These are phyloP conservation scores for Halesus radiatus DNA, from an alignment of 1,140 invertebrate species.

Conservation along the genomic window DNA sequence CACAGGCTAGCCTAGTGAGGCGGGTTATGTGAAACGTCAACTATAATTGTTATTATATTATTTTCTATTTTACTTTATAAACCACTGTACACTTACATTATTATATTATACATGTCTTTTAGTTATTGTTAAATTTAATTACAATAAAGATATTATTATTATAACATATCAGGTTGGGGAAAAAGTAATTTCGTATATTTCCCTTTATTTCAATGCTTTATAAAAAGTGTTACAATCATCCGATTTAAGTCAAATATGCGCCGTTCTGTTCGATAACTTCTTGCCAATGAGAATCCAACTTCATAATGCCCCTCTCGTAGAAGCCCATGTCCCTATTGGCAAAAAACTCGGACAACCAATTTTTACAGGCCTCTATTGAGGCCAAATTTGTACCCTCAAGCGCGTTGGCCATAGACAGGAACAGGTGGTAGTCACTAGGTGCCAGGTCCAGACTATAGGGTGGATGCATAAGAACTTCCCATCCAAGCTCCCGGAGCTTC, in stretches of 20 bases:
- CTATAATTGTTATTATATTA: too few species aligned
- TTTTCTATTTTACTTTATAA: too few species aligned
- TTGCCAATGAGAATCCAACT: neutral
- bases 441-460: slow-evolving; percentile 8
- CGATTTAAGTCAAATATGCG: slow-evolving; percentile 16
- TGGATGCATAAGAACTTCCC: neutral
- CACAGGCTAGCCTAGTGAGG: too few species aligned
- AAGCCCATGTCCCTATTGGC: slow-evolving; percentile 6
- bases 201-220: slow-evolving; percentile 13
- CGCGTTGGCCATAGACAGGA: slow-evolving; percentile 4
- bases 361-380: slow-evolving; percentile 6
- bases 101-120: too few species aligned
- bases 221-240: slow-evolving; percentile 27
- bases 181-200: slow-evolving; percentile 23
- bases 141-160: too few species aligned
- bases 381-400: neutral
- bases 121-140: too few species aligned
- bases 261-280: slow-evolving; percentile 16
- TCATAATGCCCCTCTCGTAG: neutral
- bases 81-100: too few species aligned
- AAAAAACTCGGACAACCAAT: slow-evolving; percentile 24
- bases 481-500: slow-evolving; percentile 18
- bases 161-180: too few species aligned
- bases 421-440: slow-evolving; percentile 1
- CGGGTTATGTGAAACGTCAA: too few species aligned